Percentiles rank a stretch among this genome's conserved stretches.
Conservation (phyloP, 2,797 vertebrate genomes). For the Chrysocyon brachyurus region DNA sequence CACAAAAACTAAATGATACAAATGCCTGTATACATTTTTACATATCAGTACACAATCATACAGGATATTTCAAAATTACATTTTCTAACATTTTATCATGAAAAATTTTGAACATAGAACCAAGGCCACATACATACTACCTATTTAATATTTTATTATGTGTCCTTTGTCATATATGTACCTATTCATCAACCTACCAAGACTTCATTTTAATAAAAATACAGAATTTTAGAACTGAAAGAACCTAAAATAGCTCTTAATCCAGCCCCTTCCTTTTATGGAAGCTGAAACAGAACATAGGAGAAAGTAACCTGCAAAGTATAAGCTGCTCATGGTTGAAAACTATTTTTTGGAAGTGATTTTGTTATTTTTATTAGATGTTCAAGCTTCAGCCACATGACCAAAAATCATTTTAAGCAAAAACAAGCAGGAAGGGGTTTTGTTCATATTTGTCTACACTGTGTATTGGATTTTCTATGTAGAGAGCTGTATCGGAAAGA, state of each 20-base stretch:
- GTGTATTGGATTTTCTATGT: neutral
- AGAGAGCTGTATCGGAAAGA: neutral
- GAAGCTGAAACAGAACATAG: neutral
- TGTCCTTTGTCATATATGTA: neutral
- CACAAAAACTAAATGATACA: neutral
- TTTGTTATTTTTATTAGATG: neutral
- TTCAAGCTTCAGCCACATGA: neutral
- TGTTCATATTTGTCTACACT: neutral
- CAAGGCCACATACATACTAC: neutral
- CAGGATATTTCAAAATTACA: neutral
- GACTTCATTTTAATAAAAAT: neutral
- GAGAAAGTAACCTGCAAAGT: neutral
- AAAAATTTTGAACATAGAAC: neutral
- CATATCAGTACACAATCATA: neutral
- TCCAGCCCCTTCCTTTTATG: neutral
- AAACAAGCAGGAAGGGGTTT: neutral
- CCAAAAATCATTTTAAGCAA: neutral
- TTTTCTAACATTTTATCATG: neutral
- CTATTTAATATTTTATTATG: neutral
- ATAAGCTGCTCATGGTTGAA: neutral
- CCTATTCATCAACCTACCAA: neutral
- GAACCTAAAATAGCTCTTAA: neutral
- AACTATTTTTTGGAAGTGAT: neutral
- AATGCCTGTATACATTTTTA: neutral
- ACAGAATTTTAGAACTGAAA: neutral